These are phyloP conservation scores for Dasypogon diadema DNA, from an alignment of 2,888 invertebrate genomes.

Conservation along the genomic window DNA sequence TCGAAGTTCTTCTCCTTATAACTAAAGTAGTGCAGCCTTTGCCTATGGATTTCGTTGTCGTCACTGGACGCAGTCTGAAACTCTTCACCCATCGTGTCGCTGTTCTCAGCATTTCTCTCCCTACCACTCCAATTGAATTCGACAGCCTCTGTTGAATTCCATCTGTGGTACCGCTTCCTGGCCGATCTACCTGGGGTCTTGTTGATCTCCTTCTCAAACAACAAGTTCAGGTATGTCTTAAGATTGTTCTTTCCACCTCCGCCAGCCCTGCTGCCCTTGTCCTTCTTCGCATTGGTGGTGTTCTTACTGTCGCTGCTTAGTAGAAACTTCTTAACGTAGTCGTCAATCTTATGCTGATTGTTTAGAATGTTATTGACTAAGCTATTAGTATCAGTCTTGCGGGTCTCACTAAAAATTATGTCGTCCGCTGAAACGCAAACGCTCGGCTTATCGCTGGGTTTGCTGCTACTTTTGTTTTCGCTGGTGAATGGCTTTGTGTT, in stretches of 20 bases:
- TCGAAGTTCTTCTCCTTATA: constrained; percentile 67
- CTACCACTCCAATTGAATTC: constrained; percentile 56
- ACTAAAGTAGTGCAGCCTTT: constrained; percentile 62
- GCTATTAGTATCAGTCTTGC: constrained; percentile 62
- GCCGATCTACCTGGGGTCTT: constrained; percentile 45
- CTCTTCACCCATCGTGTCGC: constrained; percentile 60
- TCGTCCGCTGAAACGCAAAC: constrained; percentile 62
- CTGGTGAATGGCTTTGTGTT: not conserved
- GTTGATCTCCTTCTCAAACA: constrained; percentile 61
- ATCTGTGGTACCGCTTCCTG: constrained; percentile 4
- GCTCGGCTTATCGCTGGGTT: constrained; percentile 54
- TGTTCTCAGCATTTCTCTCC: constrained; percentile 44
- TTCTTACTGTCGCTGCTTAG: constrained; percentile 55
- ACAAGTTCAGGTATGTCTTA: constrained; percentile 61
- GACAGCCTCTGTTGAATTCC: constrained; percentile 52
- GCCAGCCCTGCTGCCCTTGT: constrained; percentile 61
- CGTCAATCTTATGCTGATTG: constrained; percentile 59
- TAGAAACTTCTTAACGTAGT: constrained; percentile 58
- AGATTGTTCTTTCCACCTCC: constrained; percentile 59
- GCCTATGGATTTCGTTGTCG: constrained; percentile 60
- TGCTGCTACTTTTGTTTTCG: constrained; percentile 8
- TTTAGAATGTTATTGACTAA: constrained; percentile 57
- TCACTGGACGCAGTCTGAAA: constrained; percentile 64
- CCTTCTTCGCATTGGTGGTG: constrained; percentile 32
- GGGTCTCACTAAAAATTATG: constrained; percentile 61